Percentiles rank a stretch among this genome's conserved stretches.
Conservation (phyloP, 2,888 invertebrate genomes). For the Hofmannophila pseudospretella region DNA sequence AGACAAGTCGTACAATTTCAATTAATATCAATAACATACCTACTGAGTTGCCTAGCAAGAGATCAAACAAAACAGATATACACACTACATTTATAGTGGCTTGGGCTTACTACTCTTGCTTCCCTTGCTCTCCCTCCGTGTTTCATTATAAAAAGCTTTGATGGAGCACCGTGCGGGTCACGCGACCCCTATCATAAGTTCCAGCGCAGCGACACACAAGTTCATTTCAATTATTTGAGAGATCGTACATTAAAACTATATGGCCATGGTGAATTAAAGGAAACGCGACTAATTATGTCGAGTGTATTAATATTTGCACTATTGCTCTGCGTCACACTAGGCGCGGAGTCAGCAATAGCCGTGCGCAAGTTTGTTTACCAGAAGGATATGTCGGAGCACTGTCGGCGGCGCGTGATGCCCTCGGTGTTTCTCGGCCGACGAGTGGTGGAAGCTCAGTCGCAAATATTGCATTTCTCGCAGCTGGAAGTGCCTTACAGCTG, state of each 20-base stretch:
- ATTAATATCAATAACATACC: no score
- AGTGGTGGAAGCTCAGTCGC: slow-evolving; percentile 47
- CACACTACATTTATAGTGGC: no score
- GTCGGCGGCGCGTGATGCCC: slow-evolving; percentile 51
- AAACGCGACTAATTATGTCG: neutral
- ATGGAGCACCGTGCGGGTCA: slow-evolving; percentile 43
- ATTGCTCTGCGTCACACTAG: neutral
- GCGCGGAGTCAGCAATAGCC: neutral
- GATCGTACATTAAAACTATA: neutral
- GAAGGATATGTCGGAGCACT: slow-evolving; percentile 59
- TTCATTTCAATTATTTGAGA: slow-evolving; percentile 12
- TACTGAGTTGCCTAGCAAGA: no score
- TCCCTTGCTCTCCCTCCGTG: neutral
- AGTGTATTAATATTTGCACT: neutral
- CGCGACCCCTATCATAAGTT: slow-evolving; percentile 49
- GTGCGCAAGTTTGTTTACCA: slow-evolving; percentile 36
- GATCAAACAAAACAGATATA: no score
- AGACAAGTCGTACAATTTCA: no score
- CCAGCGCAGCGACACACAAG: slow-evolving; percentile 8
- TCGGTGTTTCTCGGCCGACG: slow-evolving; percentile 58
- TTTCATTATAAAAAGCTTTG: slow-evolving; percentile 16
- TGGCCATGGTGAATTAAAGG: neutral
- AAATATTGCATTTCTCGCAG: slow-evolving; percentile 52
- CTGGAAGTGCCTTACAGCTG: slow-evolving; percentile 59
- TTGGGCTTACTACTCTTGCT: no score